Conservation (phyloP, 2,113 vertebrate genomes). For the Australoheros scitulus region DNA sequence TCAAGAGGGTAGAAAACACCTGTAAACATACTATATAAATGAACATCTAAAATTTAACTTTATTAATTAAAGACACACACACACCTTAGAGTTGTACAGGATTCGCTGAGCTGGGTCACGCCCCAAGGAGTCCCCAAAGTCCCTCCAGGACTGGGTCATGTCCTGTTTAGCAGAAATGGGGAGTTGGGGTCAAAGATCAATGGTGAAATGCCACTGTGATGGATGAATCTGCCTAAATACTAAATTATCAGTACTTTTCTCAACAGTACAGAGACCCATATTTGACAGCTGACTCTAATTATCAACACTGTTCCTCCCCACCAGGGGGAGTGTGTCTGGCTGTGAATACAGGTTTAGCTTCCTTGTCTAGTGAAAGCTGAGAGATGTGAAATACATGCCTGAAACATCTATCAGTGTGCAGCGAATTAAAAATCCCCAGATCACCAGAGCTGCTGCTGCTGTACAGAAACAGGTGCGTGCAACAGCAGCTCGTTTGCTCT, state of each 20-base stretch:
- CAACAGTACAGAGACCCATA: not conserved
- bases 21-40: not conserved
- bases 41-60: not conserved
- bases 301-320: slow-evolving; percentile 27
- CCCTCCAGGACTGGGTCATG: slow-evolving; percentile 95
- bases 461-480: slow-evolving; percentile 2
- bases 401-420: slow-evolving; percentile 12
- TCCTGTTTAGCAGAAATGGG: slow-evolving; percentile 78
- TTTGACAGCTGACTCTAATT: slow-evolving; percentile 13
- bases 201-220: slow-evolving; percentile 42
- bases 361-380: not conserved
- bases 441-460: not conserved
- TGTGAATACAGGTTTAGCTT: slow-evolving; percentile 2
- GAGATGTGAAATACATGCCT: not conserved
- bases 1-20: not conserved
- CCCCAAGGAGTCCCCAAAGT: slow-evolving; percentile 83
- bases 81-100: slow-evolving; percentile 84
- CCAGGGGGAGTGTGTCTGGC: slow-evolving; percentile 41
- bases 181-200: slow-evolving; percentile 59
- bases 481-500: not conserved
- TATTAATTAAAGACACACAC: slow-evolving; percentile 5
- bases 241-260: slow-evolving; percentile 19
- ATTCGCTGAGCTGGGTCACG: slow-evolving; percentile 86
- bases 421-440: not conserved
- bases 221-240: slow-evolving; percentile 12